Conservation (phyloP, 2,888 invertebrate species). For the Meiosimyza platycephala region DNA sequence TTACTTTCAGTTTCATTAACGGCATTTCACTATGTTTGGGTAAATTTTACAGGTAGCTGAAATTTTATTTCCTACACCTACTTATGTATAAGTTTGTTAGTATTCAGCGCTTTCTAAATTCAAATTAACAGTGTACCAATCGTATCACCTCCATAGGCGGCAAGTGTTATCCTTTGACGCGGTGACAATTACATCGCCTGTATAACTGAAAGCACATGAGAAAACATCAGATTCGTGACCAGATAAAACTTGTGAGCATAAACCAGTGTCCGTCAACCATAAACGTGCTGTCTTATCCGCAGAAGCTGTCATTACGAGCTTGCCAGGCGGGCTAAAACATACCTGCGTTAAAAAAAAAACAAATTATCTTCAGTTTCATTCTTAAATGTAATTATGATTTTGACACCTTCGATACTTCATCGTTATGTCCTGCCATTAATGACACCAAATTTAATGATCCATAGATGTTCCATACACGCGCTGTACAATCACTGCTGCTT, state of each 20-base stretch:
- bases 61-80: too few species aligned
- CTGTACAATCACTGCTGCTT: slow-evolving; percentile 80
- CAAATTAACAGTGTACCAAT: slow-evolving; percentile 70
- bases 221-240: slow-evolving; percentile 85
- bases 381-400: neutral
- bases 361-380: neutral
- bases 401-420: slow-evolving; percentile 76
- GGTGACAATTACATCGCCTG: slow-evolving; percentile 81
- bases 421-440: slow-evolving; percentile 74
- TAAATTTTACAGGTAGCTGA: too few species aligned
- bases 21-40: too few species aligned
- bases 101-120: slow-evolving; percentile 7
- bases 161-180: slow-evolving; percentile 87
- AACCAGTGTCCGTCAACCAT: slow-evolving; percentile 75
- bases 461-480: slow-evolving; percentile 76
- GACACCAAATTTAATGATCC: slow-evolving; percentile 71
- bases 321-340: slow-evolving; percentile 84
- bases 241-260: slow-evolving; percentile 78
- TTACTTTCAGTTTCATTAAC: too few species aligned
- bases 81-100: neutral
- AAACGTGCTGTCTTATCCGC: slow-evolving; percentile 80
- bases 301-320: slow-evolving; percentile 79
- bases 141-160: slow-evolving; percentile 82
- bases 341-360: slow-evolving; percentile 68
- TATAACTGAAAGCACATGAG: slow-evolving; percentile 84